Evolutionary conservation across 2,113 vertebrate species (phyloP).

Genomic region (Myxocyprinus asiaticus): DNA sequence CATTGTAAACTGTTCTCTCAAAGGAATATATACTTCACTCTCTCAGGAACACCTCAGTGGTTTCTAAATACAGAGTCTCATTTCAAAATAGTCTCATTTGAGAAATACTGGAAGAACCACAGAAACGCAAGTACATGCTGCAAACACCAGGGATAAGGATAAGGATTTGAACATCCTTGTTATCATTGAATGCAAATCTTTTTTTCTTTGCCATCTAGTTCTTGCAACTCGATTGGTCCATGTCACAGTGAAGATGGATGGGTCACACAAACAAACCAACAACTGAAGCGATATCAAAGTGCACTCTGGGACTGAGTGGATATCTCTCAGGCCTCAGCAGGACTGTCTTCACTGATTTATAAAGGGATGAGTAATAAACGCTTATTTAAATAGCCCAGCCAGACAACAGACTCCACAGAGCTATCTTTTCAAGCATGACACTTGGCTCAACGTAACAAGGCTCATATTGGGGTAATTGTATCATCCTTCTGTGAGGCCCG

Average conservation of each 20-base stretch:
- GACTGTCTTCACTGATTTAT: slow-evolving; percentile 44
- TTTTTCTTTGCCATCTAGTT: slow-evolving; percentile 19
- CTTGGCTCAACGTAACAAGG: slow-evolving; percentile 69
- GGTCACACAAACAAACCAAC: slow-evolving; percentile 42
- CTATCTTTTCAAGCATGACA: slow-evolving; percentile 62
- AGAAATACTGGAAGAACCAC: slow-evolving; percentile 10
- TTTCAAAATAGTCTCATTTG: not conserved
- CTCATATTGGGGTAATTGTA: slow-evolving; percentile 70
- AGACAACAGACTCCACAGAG: slow-evolving; percentile 67
- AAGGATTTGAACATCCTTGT: slow-evolving; percentile 29
- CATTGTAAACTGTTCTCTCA: too few relatives aligned
- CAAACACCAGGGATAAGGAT: slow-evolving; percentile 22
- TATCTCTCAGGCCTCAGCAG: slow-evolving; percentile 41
- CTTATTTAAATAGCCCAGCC: slow-evolving; percentile 28
- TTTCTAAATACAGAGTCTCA: not conserved
- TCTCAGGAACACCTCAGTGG: not conserved
- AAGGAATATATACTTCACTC: too few relatives aligned
- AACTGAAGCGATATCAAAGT: slow-evolving; percentile 35
- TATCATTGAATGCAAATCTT: slow-evolving; percentile 21
- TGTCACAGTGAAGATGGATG: slow-evolving; percentile 51
- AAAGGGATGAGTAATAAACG: slow-evolving; percentile 50
- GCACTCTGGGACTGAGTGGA: slow-evolving; percentile 26
- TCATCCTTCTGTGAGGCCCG: slow-evolving; percentile 58
- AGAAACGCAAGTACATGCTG: not conserved
- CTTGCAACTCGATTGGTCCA: slow-evolving; percentile 5